A percentile compares a stretch with the other conserved stretches of the same genome.
These are phyloP conservation scores for Peribatodes rhomboidaria DNA, from an alignment of 2,888 invertebrate species.

Conservation along the genomic window DNA sequence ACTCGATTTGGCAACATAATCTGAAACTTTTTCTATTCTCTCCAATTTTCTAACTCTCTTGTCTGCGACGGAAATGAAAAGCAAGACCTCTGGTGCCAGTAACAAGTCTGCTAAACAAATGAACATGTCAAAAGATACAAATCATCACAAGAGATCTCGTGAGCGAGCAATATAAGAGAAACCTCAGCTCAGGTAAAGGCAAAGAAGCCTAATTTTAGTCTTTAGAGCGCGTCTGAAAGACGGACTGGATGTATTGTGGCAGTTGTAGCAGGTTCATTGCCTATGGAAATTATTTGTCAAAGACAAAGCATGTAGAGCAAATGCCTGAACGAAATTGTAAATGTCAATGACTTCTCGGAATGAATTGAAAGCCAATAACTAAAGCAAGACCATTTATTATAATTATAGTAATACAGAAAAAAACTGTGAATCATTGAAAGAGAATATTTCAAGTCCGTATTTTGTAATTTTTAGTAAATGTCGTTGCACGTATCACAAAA, in stretches of 20 bases:
- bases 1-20: too few species aligned
- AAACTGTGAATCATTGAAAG: too few species aligned
- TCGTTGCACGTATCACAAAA: too few species aligned
- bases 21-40: too few species aligned
- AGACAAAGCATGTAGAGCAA: slow-evolving; percentile 27
- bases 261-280: slow-evolving; percentile 23
- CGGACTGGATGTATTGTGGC: slow-evolving; percentile 12
- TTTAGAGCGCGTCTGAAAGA: slow-evolving; percentile 14
- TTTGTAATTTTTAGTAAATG: not conserved
- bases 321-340: slow-evolving; percentile 10
- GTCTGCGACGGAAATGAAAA: not conserved
- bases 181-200: slow-evolving; percentile 4
- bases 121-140: slow-evolving; percentile 3
- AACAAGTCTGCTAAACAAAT: slow-evolving; percentile 1
- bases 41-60: not conserved
- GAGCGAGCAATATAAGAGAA: slow-evolving; percentile 29
- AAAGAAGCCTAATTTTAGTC: slow-evolving; percentile 20
- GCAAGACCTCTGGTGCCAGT: not conserved
- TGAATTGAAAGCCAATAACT: slow-evolving; percentile 1
- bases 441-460: not conserved
- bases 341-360: slow-evolving; percentile 24
- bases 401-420: not conserved
- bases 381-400: not conserved
- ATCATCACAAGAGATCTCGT: slow-evolving; percentile 10
- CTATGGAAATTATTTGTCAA: slow-evolving; percentile 17